Conservation (phyloP, 2,113 vertebrate species). For the Elephas maximus region DNA sequence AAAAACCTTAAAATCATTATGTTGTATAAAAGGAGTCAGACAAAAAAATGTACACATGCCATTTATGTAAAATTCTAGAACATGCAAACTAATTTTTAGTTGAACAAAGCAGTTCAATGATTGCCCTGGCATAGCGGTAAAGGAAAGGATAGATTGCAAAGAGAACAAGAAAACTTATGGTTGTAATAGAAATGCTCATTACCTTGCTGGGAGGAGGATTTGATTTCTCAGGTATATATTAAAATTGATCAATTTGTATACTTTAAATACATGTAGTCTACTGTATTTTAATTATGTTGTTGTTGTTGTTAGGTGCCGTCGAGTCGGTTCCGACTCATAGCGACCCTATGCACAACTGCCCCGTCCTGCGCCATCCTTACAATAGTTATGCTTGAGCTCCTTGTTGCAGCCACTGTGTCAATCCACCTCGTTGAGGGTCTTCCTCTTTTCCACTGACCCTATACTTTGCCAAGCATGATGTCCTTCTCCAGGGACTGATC, state of each 20-base stretch:
- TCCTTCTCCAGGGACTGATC: too few relatives aligned
- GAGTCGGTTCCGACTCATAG: too few relatives aligned
- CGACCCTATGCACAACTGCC: too few relatives aligned
- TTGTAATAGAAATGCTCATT: background rate
- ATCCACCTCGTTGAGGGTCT: too few relatives aligned
- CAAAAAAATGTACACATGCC: background rate
- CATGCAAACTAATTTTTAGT: background rate
- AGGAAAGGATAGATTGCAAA: background rate
- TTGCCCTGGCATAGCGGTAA: background rate
- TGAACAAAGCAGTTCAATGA: background rate
- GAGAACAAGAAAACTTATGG: background rate
- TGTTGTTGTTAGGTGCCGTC: too few relatives aligned
- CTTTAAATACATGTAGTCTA: background rate
- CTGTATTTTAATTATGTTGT: background rate
- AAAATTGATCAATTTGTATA: background rate
- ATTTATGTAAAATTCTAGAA: slow-evolving; percentile 1
- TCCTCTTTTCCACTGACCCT: too few relatives aligned
- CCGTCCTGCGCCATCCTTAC: too few relatives aligned
- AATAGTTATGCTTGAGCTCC: too few relatives aligned
- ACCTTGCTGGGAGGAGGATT: background rate
- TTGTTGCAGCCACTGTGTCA: too few relatives aligned
- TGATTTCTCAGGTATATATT: background rate
- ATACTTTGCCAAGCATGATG: too few relatives aligned
- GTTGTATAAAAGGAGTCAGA: background rate
- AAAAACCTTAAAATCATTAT: background rate